Conservation (phyloP, 2,888 invertebrate species). For the Drosophila borborema region DNA sequence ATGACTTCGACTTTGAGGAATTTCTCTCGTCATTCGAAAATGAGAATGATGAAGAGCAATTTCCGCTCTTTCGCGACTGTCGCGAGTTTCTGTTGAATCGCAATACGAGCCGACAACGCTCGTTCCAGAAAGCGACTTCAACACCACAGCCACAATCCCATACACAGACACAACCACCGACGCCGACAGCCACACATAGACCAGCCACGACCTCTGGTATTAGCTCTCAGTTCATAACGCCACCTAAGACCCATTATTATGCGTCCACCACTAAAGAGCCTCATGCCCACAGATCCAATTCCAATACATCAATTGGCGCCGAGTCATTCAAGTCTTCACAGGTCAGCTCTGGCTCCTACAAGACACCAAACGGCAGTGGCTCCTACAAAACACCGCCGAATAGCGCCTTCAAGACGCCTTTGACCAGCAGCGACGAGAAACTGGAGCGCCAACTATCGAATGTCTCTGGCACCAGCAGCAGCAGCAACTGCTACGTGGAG, state of each 20-base stretch:
- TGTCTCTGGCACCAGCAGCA: slow-evolving; percentile 2
- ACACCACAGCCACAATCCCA: slow-evolving; percentile 46
- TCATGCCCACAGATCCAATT: slow-evolving; percentile 65
- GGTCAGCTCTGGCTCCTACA: slow-evolving; percentile 29
- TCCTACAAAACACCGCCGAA: slow-evolving; percentile 22
- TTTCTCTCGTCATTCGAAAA: slow-evolving; percentile 89
- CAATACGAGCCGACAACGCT: slow-evolving; percentile 81
- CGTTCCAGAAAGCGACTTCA: slow-evolving; percentile 78
- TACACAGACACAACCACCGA: slow-evolving; percentile 24
- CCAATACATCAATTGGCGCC: slow-evolving; percentile 40
- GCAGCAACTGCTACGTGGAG: slow-evolving; percentile 15
- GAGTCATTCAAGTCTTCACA: slow-evolving; percentile 34
- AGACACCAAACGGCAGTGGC: slow-evolving; percentile 20
- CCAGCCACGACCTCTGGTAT: slow-evolving; percentile 20
- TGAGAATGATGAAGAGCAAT: slow-evolving; percentile 86
- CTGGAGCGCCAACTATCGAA: slow-evolving; percentile 36
- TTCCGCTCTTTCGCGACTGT: slow-evolving; percentile 86
- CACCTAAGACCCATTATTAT: slow-evolving; percentile 25
- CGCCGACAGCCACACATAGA: slow-evolving; percentile 45
- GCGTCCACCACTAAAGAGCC: slow-evolving; percentile 52
- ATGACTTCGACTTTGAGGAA: slow-evolving; percentile 87
- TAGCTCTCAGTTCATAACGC: slow-evolving; percentile 38
- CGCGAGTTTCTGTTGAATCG: slow-evolving; percentile 84
- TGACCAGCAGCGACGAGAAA: slow-evolving; percentile 44
- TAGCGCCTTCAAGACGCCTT: slow-evolving; percentile 39